A percentile compares a stretch with the other conserved stretches of the same genome.
Conservation (phyloP, 2,797 vertebrate genomes). For the Anomalospiza imberbis region DNA sequence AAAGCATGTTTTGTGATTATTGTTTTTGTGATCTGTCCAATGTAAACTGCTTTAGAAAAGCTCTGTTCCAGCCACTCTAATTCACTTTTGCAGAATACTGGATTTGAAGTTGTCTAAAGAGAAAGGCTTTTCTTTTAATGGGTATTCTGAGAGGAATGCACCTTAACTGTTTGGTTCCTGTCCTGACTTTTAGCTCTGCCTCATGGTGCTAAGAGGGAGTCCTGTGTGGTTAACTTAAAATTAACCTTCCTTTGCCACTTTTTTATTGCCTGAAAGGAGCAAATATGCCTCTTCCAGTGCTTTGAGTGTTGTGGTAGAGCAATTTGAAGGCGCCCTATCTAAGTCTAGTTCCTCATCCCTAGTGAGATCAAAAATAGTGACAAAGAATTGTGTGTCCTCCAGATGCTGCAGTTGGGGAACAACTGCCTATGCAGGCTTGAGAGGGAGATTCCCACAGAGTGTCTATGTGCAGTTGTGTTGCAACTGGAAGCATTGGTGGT, state of each 20-base stretch:
- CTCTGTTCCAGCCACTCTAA: constrained; percentile 46
- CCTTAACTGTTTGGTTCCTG: background rate
- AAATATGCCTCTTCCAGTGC: background rate
- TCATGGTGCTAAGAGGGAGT: background rate
- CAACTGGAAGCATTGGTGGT: background rate
- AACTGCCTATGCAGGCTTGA: accelerated
- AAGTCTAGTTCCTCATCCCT: background rate
- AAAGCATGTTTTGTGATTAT: constrained; percentile 58
- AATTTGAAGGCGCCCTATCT: background rate
- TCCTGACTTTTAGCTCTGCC: background rate
- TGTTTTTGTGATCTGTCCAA: constrained; percentile 60
- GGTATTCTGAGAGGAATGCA: background rate
- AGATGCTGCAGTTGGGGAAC: accelerated
- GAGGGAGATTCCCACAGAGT: background rate
- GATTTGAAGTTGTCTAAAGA: constrained; percentile 40
- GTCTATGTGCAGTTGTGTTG: accelerated
- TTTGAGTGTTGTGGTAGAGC: background rate
- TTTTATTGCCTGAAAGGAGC: background rate
- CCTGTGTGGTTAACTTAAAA: background rate
- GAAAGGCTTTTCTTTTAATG: constrained; percentile 30
- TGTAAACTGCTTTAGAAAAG: constrained; percentile 61
- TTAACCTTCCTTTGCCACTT: background rate
- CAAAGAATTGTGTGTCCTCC: background rate
- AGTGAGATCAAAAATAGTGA: accelerated
- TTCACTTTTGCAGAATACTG: constrained; percentile 42